Percentiles rank a stretch among this genome's conserved stretches.
These are phyloP conservation scores for Ceryle rudis DNA, from an alignment of 2,797 vertebrate species.

Conservation along the genomic window DNA sequence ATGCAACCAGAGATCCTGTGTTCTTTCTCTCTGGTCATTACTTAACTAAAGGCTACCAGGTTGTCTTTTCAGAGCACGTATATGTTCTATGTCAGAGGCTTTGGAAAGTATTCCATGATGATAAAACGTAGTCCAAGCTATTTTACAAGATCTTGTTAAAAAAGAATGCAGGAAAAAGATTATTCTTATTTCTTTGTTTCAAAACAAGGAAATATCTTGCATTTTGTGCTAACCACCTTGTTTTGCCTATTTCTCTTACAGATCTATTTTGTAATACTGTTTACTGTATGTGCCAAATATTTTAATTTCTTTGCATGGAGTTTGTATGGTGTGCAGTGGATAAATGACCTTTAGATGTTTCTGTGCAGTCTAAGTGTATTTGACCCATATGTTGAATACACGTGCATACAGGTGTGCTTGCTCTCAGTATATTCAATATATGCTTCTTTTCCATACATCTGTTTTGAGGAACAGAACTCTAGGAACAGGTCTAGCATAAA, in stretches of 20 bases:
- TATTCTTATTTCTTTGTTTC: not conserved
- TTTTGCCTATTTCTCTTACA: conserved; percentile 64
- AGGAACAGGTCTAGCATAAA: not conserved
- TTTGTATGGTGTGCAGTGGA: conserved; percentile 33
- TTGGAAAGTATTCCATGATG: not conserved
- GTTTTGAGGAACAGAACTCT: not conserved
- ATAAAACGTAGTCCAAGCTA: not conserved
- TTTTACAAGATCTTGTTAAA: not conserved
- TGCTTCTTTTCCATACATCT: not conserved
- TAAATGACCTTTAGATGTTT: not conserved
- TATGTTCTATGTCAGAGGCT: not conserved
- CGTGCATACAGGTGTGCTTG: fast-evolving
- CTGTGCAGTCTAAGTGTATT: not conserved
- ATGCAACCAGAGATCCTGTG: not conserved
- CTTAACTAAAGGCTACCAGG: not conserved
- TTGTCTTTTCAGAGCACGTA: fast-evolving
- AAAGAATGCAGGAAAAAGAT: not conserved
- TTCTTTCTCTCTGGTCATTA: not conserved
- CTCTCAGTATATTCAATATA: not conserved
- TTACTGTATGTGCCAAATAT: conserved; percentile 83
- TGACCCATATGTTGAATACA: not conserved
- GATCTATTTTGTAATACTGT: conserved; percentile 88
- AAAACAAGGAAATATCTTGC: not conserved
- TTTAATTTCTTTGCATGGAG: conserved; percentile 43
- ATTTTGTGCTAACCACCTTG: not conserved